A percentile compares a stretch with the other conserved stretches of the same genome.
Conservation (phyloP, 2,113 vertebrate genomes). For the Brienomyrus longianalis region DNA sequence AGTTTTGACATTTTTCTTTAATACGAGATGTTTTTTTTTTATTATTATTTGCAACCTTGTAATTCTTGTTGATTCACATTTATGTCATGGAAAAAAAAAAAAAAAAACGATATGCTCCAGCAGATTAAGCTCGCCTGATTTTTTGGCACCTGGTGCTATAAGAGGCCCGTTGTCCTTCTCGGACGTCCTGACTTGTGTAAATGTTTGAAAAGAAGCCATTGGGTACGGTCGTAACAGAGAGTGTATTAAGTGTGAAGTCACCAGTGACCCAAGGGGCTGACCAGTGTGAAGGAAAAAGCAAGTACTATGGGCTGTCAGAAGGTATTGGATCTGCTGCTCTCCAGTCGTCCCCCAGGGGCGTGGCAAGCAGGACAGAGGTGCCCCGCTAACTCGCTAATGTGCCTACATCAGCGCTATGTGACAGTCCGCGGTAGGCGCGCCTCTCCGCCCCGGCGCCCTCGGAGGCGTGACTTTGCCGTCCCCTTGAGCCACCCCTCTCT, state of each 20-base stretch:
- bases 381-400: neutral
- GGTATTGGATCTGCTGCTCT: neutral
- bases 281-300: neutral
- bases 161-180: neutral
- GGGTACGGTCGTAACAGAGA: neutral
- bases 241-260: neutral
- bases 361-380: neutral
- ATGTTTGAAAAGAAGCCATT: neutral
- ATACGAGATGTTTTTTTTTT: neutral
- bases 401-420: neutral
- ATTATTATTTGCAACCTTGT: neutral
- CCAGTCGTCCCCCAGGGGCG: neutral
- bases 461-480: neutral
- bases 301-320: slow-evolving; percentile 1
- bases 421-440: neutral
- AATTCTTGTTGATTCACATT: neutral
- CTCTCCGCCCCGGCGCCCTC: neutral
- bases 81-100: neutral
- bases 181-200: neutral
- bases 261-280: neutral
- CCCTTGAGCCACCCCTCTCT: neutral
- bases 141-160: neutral
- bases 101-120: neutral
- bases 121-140: neutral
- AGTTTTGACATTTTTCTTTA: neutral